phyloP scores from a whole-genome alignment of 2,797 vertebrate genomes.

The Phataginus tricuspis region DNA sequence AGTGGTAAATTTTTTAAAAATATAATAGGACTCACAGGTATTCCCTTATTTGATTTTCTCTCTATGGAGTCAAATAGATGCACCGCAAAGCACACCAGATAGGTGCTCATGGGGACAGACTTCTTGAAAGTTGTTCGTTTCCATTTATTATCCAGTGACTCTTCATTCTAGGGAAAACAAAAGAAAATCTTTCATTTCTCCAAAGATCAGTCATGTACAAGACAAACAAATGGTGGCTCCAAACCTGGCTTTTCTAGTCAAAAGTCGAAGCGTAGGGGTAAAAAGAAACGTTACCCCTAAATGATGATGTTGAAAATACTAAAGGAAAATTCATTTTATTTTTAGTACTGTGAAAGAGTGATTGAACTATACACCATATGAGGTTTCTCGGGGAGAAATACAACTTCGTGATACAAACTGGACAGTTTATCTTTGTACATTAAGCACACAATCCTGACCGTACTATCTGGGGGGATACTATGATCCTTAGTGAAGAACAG shows the following conservation, averaged over 20 bases:
- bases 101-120: constrained; percentile 98
- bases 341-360: not conserved
- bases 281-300: not conserved
- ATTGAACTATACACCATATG: not conserved
- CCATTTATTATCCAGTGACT: constrained; percentile 79
- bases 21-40: constrained; percentile 90
- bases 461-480: not conserved
- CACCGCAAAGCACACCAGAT: constrained; percentile 97
- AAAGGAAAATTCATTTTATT: not conserved
- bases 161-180: constrained; percentile 76
- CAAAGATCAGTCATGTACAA: not conserved
- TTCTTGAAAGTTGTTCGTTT: constrained; percentile 88
- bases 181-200: constrained; percentile 38
- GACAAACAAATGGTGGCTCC: not conserved
- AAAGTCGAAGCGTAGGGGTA: not conserved
- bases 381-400: not conserved
- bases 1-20: not conserved
- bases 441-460: not conserved
- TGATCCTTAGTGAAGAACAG: not conserved
- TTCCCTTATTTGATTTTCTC: constrained; percentile 83
- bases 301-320: not conserved
- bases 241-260: not conserved
- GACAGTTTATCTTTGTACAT: not conserved
- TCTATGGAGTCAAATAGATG: constrained; percentile 89
- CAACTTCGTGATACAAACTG: not conserved